Percentiles rank a stretch among this genome's conserved stretches.
phyloP scores from a whole-genome alignment of 2,888 invertebrate genomes.

The Urechis unicinctus region DNA sequence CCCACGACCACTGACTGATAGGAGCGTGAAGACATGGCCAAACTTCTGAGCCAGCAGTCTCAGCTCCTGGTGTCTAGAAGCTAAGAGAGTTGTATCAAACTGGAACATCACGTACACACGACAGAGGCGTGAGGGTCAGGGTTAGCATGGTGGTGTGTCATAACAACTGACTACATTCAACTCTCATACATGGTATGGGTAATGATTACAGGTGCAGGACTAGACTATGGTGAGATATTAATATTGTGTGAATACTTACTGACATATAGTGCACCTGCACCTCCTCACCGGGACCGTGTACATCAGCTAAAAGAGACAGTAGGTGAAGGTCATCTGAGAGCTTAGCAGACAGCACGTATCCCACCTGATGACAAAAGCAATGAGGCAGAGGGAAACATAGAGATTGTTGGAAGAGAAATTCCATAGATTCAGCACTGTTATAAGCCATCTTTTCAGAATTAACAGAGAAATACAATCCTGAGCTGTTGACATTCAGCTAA shows the following conservation, averaged over 20 bases:
- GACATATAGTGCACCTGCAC: background rate
- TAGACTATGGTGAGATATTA: background rate
- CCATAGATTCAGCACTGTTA: too few relatives aligned
- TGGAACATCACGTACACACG: constrained; percentile 16
- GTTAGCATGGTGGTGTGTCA: background rate
- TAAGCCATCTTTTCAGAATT: too few relatives aligned
- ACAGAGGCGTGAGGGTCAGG: background rate
- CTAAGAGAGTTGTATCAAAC: constrained; percentile 57
- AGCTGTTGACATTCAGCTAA: too few relatives aligned
- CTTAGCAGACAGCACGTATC: constrained; percentile 58
- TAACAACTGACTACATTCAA: background rate
- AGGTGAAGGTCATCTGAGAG: constrained; percentile 67
- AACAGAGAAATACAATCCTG: too few relatives aligned
- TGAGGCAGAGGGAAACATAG: too few relatives aligned
- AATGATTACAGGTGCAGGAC: too few relatives aligned
- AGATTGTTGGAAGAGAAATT: too few relatives aligned
- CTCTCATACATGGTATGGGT: too few relatives aligned
- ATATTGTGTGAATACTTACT: background rate
- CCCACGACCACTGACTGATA: constrained; percentile 48
- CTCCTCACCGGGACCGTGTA: constrained; percentile 46
- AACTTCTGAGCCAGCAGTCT: constrained; percentile 67
- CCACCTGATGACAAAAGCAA: constrained; percentile 16
- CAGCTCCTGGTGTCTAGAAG: constrained; percentile 64
- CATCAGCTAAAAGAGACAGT: constrained; percentile 52
- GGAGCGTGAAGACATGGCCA: constrained; percentile 65